Conservation (phyloP, 1,140 invertebrate genomes). For the Heterodera carotae region DNA sequence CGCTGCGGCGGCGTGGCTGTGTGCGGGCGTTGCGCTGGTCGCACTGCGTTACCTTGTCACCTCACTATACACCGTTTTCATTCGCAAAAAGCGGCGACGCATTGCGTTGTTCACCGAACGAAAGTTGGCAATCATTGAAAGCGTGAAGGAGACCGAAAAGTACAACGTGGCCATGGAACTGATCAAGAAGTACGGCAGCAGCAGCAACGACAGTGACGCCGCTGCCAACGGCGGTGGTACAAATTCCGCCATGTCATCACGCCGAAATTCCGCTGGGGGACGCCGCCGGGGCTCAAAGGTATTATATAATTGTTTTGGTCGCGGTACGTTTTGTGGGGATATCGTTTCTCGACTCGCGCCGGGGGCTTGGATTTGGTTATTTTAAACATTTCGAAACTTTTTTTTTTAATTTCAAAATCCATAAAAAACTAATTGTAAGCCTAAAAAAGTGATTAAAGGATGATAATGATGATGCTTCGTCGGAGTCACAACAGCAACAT, state of each 20-base stretch:
- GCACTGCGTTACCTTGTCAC: not conserved
- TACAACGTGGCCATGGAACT: slow-evolving; percentile 94
- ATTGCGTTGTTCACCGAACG: slow-evolving; percentile 31
- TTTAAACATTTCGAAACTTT: too few relatives aligned
- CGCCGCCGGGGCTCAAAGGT: not conserved
- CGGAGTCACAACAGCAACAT: not conserved
- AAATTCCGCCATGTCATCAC: not conserved
- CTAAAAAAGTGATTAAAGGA: slow-evolving; percentile 3
- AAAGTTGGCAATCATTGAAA: slow-evolving; percentile 77
- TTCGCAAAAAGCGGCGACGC: slow-evolving; percentile 28
- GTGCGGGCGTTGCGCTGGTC: slow-evolving; percentile 24
- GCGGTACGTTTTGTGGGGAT: too few relatives aligned
- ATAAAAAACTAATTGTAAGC: too few relatives aligned
- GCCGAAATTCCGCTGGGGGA: not conserved
- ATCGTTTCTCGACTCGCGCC: too few relatives aligned
- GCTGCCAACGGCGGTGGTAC: not conserved
- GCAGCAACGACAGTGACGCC: slow-evolving; percentile 18
- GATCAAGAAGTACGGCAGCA: slow-evolving; percentile 76
- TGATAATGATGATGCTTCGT: too few relatives aligned
- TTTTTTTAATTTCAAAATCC: too few relatives aligned
- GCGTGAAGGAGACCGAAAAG: slow-evolving; percentile 94
- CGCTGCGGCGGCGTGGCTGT: not conserved
- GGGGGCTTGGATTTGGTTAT: too few relatives aligned
- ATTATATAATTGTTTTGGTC: too few relatives aligned
- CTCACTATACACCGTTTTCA: slow-evolving; percentile 31